Percentiles rank a stretch among this genome's conserved stretches.
phyloP scores from a whole-genome alignment of 2,888 invertebrate genomes.

The Drosophila acutilabella region DNA sequence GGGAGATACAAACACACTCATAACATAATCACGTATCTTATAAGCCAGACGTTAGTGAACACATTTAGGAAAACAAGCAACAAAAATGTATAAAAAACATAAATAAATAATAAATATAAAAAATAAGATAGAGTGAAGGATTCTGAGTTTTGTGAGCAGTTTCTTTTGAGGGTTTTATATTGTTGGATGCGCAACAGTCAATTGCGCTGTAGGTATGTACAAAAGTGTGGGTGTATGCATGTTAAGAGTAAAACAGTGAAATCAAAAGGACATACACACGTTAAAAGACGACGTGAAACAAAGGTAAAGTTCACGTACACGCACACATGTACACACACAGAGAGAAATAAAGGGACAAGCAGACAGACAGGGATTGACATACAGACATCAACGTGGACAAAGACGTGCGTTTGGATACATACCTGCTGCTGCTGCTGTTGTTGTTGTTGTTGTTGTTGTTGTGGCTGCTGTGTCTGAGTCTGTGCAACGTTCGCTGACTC shows the following conservation, averaged over 20 bases:
- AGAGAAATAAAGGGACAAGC: background rate
- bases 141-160: constrained; percentile 20
- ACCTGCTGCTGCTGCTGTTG: constrained; percentile 76
- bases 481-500: constrained; percentile 53
- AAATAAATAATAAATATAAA: constrained; percentile 46
- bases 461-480: constrained; percentile 46
- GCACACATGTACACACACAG: background rate
- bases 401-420: constrained; percentile 71
- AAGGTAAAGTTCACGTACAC: constrained; percentile 23
- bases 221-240: constrained; percentile 20
- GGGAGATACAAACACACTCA: constrained; percentile 26
- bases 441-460: constrained; percentile 57
- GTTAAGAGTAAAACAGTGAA: constrained; percentile 43
- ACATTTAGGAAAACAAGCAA: constrained; percentile 53
- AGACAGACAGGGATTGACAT: constrained; percentile 37
- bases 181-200: constrained; percentile 36
- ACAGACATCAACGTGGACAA: constrained; percentile 36
- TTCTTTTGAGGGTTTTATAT: constrained; percentile 8
- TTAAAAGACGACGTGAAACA: constrained; percentile 32
- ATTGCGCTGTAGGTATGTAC: constrained; percentile 23
- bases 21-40: constrained; percentile 17
- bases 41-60: constrained; percentile 57
- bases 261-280: constrained; percentile 52
- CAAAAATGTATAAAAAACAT: constrained; percentile 32
- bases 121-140: constrained; percentile 20